Conservation (phyloP, 2,888 invertebrate genomes). For the Ennomos erosarius region DNA sequence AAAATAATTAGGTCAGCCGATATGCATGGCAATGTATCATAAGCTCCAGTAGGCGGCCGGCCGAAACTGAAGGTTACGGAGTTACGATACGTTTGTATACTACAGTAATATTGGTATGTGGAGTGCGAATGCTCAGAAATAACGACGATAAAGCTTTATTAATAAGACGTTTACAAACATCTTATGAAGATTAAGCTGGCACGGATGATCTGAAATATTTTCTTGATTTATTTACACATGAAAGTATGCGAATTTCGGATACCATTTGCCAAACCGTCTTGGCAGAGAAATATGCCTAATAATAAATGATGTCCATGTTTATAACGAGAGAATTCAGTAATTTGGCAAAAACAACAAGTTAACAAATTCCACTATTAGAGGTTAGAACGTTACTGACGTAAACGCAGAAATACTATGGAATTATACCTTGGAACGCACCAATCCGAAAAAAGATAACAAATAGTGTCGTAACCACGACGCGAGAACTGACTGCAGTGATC, state of each 20-base stretch:
- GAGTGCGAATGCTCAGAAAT: constrained; percentile 22
- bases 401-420: background rate
- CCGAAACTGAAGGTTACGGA: constrained; percentile 51
- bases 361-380: constrained; percentile 43
- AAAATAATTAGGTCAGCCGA: constrained; percentile 45
- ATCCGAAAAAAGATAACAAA: no score
- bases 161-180: constrained; percentile 12
- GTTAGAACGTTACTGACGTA: constrained; percentile 24
- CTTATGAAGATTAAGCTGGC: no score
- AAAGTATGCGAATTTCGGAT: constrained; percentile 10
- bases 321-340: constrained; percentile 36
- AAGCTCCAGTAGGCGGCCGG: constrained; percentile 41
- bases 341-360: constrained; percentile 55
- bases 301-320: constrained; percentile 42
- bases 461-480: no score
- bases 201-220: no score
- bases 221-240: background rate
- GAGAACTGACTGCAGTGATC: no score
- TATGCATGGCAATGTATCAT: constrained; percentile 48
- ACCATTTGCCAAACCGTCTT: constrained; percentile 33
- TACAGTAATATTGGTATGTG: constrained; percentile 18
- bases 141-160: constrained; percentile 16
- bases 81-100: constrained; percentile 25
- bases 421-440: background rate
- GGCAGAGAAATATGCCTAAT: constrained; percentile 49